phyloP scores from a whole-genome alignment of 37 sponge, comb jelly and placozoan species.

The Amphimedon queenslandica region DNA sequence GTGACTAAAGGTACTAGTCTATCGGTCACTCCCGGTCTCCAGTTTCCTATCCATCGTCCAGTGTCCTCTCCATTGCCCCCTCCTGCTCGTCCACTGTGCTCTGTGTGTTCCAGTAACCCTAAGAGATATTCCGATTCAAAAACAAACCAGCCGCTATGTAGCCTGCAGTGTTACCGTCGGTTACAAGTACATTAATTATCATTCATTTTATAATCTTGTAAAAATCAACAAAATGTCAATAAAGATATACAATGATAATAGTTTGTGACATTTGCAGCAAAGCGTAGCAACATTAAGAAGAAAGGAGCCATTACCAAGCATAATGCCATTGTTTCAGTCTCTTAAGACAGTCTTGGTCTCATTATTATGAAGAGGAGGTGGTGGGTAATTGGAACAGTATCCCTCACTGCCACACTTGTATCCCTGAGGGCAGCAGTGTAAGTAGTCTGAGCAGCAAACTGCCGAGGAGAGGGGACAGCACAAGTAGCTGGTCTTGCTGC shows the following conservation, averaged over 20 bases:
- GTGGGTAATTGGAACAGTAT: too few relatives aligned
- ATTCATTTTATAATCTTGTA: background rate
- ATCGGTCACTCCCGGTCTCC: constrained; percentile 39
- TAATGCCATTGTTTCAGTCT: too few relatives aligned
- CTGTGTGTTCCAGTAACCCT: constrained; percentile 23
- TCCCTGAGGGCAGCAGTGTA: too few relatives aligned
- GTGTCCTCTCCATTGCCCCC: constrained; percentile 4
- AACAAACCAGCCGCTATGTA: constrained; percentile 66
- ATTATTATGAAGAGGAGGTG: too few relatives aligned
- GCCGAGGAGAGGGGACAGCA: too few relatives aligned
- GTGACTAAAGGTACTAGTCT: background rate
- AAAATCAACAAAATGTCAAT: too few relatives aligned
- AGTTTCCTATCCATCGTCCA: constrained; percentile 15
- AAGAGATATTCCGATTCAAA: constrained; percentile 60
- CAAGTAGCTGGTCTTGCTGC: too few relatives aligned
- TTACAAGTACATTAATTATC: background rate
- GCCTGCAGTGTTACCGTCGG: constrained; percentile 64
- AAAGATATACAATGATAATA: too few relatives aligned
- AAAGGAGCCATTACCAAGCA: background rate
- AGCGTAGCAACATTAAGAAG: background rate
- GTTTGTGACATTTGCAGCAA: too few relatives aligned
- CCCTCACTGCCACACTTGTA: too few relatives aligned
- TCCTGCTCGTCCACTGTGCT: background rate
- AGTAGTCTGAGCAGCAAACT: too few relatives aligned
- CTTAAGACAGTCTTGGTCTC: too few relatives aligned